Evolutionary conservation across 2,113 vertebrate genomes (phyloP).

Genomic region (Podiceps cristatus): DNA sequence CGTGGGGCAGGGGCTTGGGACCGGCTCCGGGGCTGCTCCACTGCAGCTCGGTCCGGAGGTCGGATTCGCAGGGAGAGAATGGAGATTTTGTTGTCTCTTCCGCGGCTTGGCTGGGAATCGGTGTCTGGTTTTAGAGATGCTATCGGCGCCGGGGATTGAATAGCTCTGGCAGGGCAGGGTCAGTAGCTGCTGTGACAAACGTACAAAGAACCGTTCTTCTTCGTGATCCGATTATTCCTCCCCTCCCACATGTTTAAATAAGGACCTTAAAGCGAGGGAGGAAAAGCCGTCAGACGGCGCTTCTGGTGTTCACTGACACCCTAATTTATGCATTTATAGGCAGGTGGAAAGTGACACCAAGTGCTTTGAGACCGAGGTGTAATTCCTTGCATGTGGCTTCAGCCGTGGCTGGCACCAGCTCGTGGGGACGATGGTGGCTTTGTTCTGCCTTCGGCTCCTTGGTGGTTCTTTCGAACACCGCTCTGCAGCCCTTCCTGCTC

Average conservation of each 20-base stretch:
- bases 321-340: neutral
- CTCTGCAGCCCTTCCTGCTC: neutral
- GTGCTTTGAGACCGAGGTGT: neutral
- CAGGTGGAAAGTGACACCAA: neutral
- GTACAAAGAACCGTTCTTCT: slow-evolving; percentile 19
- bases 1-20: neutral
- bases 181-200: neutral
- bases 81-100: neutral
- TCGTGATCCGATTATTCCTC: slow-evolving; percentile 22
- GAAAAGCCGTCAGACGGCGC: neutral
- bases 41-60: rapidly evolving
- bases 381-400: neutral
- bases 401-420: neutral
- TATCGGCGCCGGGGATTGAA: neutral
- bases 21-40: rapidly evolving
- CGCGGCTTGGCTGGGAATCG: neutral
- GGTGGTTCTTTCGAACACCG: rapidly evolving
- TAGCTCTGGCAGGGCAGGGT: neutral
- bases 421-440: neutral
- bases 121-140: neutral
- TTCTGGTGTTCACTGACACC: neutral
- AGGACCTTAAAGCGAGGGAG: neutral
- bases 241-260: neutral
- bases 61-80: neutral
- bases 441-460: neutral